phyloP scores from a whole-genome alignment of 2,797 vertebrate genomes.

The Hemibagrus guttatus region DNA sequence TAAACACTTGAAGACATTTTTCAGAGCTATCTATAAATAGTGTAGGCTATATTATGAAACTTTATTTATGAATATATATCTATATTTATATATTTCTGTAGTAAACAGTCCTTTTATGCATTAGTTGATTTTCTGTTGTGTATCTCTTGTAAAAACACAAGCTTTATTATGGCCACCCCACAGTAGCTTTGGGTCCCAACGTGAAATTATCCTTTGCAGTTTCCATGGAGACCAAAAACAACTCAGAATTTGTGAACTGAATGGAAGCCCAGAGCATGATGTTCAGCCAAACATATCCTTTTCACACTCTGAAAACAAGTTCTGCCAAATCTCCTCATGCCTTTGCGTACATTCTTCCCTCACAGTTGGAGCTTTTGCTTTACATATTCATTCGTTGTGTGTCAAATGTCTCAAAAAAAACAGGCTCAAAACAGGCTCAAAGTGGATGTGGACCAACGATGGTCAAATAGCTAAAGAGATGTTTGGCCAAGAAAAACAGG shows the following conservation, averaged over 20 bases:
- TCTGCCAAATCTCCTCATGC: constrained; percentile 11
- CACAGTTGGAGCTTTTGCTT: constrained; percentile 5
- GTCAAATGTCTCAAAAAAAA: neutral
- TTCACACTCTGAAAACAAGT: constrained; percentile 27
- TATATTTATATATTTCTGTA: neutral
- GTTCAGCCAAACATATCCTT: constrained; percentile 25
- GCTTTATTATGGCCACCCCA: neutral
- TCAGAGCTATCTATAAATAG: neutral
- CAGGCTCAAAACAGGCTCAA: neutral
- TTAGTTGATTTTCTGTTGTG: neutral
- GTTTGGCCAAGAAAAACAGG: constrained; percentile 51
- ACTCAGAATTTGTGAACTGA: constrained; percentile 1
- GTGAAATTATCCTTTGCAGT: neutral
- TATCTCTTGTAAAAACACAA: neutral
- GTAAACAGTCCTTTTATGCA: neutral
- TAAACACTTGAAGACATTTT: neutral
- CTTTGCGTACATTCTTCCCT: neutral
- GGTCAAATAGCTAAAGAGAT: neutral
- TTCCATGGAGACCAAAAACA: constrained; percentile 12
- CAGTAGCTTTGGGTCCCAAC: neutral
- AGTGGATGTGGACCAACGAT: neutral
- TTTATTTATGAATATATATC: neutral
- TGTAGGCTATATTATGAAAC: neutral
- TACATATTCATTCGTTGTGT: neutral
- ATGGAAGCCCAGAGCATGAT: constrained; percentile 4